A percentile compares a stretch with the other conserved stretches of the same genome.
Conservation (phyloP, 2,113 vertebrate species). For the Antigone vipio region DNA sequence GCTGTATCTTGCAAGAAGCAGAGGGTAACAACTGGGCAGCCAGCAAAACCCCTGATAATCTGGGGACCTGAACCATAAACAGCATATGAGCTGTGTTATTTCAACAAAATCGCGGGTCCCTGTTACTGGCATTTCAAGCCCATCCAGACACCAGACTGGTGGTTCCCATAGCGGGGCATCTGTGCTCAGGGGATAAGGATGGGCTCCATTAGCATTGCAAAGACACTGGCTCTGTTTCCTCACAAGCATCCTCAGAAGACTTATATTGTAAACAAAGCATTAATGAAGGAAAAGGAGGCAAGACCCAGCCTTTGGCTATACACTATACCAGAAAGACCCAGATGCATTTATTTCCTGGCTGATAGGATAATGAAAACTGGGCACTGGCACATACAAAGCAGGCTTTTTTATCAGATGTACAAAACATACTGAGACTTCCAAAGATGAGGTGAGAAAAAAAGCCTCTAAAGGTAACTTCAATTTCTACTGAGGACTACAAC, state of each 20-base stretch:
- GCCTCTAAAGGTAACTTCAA: neutral
- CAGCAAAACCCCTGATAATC: neutral
- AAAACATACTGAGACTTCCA: neutral
- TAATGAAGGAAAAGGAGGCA: neutral
- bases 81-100: neutral
- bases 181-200: fast-evolving
- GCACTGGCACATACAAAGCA: neutral
- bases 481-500: neutral
- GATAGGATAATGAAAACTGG: neutral
- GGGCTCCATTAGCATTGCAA: neutral
- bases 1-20: neutral
- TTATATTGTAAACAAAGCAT: neutral
- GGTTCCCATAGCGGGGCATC: neutral
- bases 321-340: fast-evolving
- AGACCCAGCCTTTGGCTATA: neutral
- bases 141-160: neutral
- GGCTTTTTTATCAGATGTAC: neutral
- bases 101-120: neutral
- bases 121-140: neutral
- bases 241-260: neutral
- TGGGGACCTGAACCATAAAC: neutral
- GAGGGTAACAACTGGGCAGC: neutral
- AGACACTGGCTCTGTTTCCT: fast-evolving
- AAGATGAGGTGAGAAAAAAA: neutral
- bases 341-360: neutral